Percentiles rank a stretch among this genome's conserved stretches.
Conservation (phyloP, 2,113 vertebrate species). For the Chunga burmeisteri region DNA sequence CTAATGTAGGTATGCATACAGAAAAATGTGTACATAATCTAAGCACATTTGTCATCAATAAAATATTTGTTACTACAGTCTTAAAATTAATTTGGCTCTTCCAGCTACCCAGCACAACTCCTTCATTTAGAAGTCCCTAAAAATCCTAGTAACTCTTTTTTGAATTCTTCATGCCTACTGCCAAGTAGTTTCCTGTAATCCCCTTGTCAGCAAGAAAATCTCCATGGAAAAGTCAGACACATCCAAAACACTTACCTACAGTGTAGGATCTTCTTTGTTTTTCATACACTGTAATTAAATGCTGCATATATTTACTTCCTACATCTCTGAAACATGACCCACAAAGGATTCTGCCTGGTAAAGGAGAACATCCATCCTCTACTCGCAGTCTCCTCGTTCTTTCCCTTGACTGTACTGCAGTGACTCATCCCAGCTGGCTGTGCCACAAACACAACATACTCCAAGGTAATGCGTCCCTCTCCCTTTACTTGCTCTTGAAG, state of each 20-base stretch:
- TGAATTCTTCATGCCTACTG: background rate
- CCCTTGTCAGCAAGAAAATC: background rate
- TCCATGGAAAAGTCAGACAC: background rate
- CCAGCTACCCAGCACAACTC: background rate
- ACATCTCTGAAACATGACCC: background rate
- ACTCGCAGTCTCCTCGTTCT: background rate
- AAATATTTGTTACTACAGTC: background rate
- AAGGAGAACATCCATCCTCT: background rate
- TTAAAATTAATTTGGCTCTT: background rate
- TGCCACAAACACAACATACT: background rate
- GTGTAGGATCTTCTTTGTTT: background rate
- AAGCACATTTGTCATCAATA: background rate
- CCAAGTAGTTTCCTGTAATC: background rate
- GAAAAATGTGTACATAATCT: background rate
- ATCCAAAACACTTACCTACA: background rate
- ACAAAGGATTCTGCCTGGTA: background rate
- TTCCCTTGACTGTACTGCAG: background rate
- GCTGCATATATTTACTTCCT: background rate
- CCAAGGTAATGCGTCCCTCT: accelerated
- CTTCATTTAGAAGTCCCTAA: background rate
- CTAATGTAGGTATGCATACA: background rate
- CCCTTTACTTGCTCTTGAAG: background rate
- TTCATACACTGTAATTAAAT: background rate
- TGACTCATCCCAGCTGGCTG: background rate
- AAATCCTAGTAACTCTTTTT: background rate